Evolutionary conservation across 2,113 vertebrate genomes (phyloP).

Genomic region (Egretta garzetta): DNA sequence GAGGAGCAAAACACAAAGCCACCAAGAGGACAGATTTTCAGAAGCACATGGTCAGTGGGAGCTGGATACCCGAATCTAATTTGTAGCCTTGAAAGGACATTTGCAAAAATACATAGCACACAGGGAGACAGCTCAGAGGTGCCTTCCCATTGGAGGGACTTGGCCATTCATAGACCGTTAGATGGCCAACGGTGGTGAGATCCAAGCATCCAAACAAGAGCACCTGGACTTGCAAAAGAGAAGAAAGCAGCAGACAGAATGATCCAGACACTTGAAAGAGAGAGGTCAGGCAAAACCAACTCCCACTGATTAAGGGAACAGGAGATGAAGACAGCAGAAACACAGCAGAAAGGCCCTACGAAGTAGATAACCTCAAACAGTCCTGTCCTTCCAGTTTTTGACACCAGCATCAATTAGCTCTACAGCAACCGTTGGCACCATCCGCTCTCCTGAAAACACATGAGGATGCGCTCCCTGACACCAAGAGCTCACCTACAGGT

Average conservation of each 20-base stretch:
- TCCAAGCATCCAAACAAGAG: not conserved
- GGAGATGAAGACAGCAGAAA: conserved; percentile 4
- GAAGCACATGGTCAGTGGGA: conserved; percentile 33
- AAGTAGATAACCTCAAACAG: not conserved
- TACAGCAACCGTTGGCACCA: not conserved
- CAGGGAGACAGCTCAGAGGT: not conserved
- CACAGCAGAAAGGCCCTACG: not conserved
- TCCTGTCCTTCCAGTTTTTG: not conserved
- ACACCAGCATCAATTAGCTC: not conserved
- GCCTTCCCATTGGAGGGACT: not conserved
- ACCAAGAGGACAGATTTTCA: not conserved
- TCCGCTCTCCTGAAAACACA: not conserved
- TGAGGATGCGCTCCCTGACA: accelerated
- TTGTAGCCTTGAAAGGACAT: not conserved
- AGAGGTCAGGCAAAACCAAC: conserved; percentile 24
- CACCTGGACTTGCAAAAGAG: not conserved
- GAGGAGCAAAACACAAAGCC: not conserved
- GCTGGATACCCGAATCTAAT: not conserved
- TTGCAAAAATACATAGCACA: accelerated
- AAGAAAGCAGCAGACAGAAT: not conserved
- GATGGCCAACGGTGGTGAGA: not conserved
- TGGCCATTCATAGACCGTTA: not conserved
- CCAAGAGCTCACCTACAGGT: not conserved
- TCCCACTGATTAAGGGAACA: conserved; percentile 32
- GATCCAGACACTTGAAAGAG: not conserved